Evolutionary conservation across 2,113 vertebrate species (phyloP).

Genomic region (Sylvia atricapilla): DNA sequence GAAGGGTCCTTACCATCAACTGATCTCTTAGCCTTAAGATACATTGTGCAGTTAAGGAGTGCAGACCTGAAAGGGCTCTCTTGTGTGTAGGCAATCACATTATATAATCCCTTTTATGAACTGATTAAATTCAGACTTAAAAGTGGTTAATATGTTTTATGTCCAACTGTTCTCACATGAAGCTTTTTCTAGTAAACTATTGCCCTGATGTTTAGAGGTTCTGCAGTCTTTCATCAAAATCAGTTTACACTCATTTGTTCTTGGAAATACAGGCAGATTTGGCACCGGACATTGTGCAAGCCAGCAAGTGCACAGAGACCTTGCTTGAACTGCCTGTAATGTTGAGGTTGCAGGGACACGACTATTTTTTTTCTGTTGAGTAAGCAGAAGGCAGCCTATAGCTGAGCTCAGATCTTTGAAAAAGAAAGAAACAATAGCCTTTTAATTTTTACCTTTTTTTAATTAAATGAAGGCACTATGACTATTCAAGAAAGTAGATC

Average conservation of each 20-base stretch:
- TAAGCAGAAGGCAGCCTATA: background rate
- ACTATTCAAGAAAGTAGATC: background rate
- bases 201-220: background rate
- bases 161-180: background rate
- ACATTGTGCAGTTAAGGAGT: background rate
- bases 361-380: background rate
- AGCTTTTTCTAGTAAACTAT: background rate
- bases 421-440: background rate
- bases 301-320: background rate
- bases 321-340: background rate
- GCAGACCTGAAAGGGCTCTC: constrained; percentile 23
- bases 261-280: constrained; percentile 17
- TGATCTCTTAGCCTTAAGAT: constrained; percentile 38
- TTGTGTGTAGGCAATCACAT: constrained; percentile 16
- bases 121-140: constrained; percentile 39
- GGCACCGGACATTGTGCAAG: background rate
- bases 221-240: background rate
- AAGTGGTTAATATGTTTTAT: constrained; percentile 30
- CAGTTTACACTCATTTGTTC: background rate
- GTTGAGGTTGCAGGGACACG: background rate
- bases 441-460: background rate
- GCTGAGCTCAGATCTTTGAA: background rate
- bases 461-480: background rate
- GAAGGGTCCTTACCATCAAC: constrained; percentile 22
- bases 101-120: constrained; percentile 44